phyloP scores from a whole-genome alignment of 2,888 invertebrate species.

The Trichacis sp. region DNA sequence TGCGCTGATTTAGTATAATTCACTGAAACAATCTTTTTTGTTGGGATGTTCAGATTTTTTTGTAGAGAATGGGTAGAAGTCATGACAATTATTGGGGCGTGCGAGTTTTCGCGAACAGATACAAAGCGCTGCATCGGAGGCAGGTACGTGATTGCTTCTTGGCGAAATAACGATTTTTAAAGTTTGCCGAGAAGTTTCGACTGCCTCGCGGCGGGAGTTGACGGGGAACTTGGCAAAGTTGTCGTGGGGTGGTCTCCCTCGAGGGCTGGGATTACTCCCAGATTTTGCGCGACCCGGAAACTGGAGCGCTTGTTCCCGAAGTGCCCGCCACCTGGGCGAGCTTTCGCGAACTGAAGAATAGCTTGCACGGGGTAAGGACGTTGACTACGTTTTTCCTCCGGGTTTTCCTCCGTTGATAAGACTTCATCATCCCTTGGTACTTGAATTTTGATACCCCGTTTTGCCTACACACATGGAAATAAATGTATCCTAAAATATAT shows the following conservation, averaged over 20 bases:
- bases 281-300: slow-evolving; percentile 16
- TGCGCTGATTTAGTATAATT: too few relatives aligned
- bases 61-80: too few relatives aligned
- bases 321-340: slow-evolving; percentile 1
- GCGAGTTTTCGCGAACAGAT: slow-evolving; percentile 21
- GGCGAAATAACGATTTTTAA: slow-evolving; percentile 65
- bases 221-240: slow-evolving; percentile 62
- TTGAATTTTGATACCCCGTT: background rate
- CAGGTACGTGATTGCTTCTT: slow-evolving; percentile 44
- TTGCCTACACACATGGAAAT: too few relatives aligned
- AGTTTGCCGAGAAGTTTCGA: slow-evolving; percentile 60
- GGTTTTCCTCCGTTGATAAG: background rate
- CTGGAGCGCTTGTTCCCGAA: background rate
- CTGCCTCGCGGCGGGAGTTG: slow-evolving; percentile 49
- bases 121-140: slow-evolving; percentile 30
- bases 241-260: slow-evolving; percentile 48
- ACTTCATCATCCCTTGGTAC: background rate
- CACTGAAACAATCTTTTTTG: too few relatives aligned
- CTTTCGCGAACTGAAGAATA: background rate
- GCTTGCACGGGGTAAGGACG: background rate
- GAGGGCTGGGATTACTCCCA: slow-evolving; percentile 30
- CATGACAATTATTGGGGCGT: background rate
- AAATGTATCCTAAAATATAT: too few relatives aligned
- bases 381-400: background rate
- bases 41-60: too few relatives aligned